Conservation (phyloP, 2,797 vertebrate genomes). For the Paedocypris micromegethes region DNA sequence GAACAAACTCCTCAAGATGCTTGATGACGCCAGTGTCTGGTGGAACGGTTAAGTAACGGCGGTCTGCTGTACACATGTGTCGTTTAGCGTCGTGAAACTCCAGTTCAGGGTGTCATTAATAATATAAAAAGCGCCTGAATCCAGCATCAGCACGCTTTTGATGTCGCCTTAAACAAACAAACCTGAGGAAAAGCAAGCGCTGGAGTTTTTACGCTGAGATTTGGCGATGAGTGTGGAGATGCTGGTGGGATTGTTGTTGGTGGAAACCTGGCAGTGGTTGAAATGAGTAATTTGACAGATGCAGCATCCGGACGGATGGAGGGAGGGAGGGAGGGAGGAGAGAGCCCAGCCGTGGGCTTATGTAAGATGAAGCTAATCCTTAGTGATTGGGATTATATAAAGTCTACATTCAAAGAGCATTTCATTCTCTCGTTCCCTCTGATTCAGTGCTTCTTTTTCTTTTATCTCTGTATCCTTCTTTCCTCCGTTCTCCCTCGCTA, state of each 20-base stretch:
- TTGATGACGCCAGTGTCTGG: conserved; percentile 12
- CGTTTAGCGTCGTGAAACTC: conserved; percentile 9
- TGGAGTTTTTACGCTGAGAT: neutral
- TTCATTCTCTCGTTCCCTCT: conserved; percentile 10
- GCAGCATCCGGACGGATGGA: conserved; percentile 30
- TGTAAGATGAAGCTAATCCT: conserved; percentile 44
- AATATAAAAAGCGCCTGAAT: neutral
- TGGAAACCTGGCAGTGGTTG: conserved; percentile 30
- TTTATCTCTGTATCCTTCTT: neutral
- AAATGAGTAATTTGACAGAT: conserved; percentile 40
- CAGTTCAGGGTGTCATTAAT: neutral
- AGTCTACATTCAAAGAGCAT: conserved; percentile 29
- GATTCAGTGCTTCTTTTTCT: neutral
- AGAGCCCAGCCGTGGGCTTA: conserved; percentile 30
- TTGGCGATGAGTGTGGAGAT: neutral
- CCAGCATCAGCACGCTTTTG: neutral
- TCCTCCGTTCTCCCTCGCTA: neutral
- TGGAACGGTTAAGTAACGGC: conserved; percentile 16
- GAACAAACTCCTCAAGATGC: conserved; percentile 14
- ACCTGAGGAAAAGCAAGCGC: conserved; percentile 7
- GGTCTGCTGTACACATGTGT: neutral
- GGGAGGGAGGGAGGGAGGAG: conserved; percentile 39
- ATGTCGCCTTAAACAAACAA: neutral
- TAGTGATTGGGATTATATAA: conserved; percentile 45
- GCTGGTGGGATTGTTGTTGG: conserved; percentile 25